phyloP scores from a whole-genome alignment of 2,797 vertebrate genomes.

The Simalia tracyae region DNA sequence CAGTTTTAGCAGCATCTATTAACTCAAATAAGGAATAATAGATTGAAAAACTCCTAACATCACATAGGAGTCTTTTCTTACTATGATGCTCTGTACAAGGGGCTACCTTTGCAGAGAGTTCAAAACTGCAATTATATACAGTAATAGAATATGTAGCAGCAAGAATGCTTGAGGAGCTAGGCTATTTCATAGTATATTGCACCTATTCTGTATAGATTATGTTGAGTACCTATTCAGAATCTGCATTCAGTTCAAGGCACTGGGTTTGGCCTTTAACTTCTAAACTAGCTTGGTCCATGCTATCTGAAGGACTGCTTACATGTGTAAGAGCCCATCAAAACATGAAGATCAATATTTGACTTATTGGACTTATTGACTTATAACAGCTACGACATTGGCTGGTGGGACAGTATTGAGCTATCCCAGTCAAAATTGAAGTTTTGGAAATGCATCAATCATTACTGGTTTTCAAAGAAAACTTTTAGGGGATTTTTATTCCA shows the following conservation, averaged over 20 bases:
- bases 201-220: background rate
- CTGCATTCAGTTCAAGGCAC: background rate
- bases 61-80: background rate
- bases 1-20: background rate
- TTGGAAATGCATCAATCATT: background rate
- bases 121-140: too few species aligned
- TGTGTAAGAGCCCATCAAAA: background rate
- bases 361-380: too few species aligned
- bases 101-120: too few species aligned
- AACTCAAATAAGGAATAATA: background rate
- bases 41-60: background rate
- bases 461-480: background rate
- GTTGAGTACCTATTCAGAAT: background rate
- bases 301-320: background rate
- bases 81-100: background rate
- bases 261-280: background rate
- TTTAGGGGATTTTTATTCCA: background rate
- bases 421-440: background rate
- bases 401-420: background rate
- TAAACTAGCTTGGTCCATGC: background rate
- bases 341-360: background rate
- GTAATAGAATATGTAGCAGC: too few species aligned
- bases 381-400: background rate
- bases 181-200: background rate
- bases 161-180: background rate